phyloP scores from a whole-genome alignment of 2,113 vertebrate genomes.

The Halcyon senegalensis region DNA sequence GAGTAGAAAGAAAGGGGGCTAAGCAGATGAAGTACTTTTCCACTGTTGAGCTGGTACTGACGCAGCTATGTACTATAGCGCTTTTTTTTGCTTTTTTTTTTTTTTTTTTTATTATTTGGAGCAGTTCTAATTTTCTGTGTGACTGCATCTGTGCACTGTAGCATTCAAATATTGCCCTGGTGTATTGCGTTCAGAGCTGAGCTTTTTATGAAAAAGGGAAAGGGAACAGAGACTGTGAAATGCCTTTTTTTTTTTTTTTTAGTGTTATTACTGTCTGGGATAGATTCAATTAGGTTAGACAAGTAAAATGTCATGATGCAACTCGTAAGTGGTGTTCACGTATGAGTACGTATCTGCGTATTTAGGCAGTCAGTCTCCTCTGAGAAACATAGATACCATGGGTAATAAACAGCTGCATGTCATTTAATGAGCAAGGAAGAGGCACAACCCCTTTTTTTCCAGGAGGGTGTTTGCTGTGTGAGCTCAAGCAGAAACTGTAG shows the following conservation, averaged over 20 bases:
- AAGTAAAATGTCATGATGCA: neutral
- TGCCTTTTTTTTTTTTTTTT: neutral
- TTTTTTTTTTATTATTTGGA: neutral
- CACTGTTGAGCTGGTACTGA: slow-evolving; percentile 33
- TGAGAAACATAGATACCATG: neutral
- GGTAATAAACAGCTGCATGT: neutral
- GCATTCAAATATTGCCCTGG: slow-evolving; percentile 43
- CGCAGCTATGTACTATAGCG: neutral
- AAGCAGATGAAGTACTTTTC: slow-evolving; percentile 57
- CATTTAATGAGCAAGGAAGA: neutral
- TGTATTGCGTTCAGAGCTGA: slow-evolving; percentile 19
- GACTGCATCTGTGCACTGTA: slow-evolving; percentile 5
- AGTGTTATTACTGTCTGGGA: slow-evolving; percentile 2
- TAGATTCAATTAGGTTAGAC: slow-evolving; percentile 34
- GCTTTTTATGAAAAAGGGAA: slow-evolving; percentile 20
- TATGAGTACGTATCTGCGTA: neutral
- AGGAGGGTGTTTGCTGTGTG: neutral
- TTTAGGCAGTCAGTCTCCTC: neutral
- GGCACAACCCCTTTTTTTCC: neutral
- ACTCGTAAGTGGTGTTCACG: neutral
- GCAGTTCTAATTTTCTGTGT: slow-evolving; percentile 34
- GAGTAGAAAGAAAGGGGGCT: neutral
- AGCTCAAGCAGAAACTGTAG: neutral
- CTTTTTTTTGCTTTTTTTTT: neutral
- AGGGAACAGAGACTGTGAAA: neutral